These are phyloP conservation scores for Microcebus lehilahytsara DNA, from an alignment of 2,113 vertebrate species.

Conservation along the genomic window DNA sequence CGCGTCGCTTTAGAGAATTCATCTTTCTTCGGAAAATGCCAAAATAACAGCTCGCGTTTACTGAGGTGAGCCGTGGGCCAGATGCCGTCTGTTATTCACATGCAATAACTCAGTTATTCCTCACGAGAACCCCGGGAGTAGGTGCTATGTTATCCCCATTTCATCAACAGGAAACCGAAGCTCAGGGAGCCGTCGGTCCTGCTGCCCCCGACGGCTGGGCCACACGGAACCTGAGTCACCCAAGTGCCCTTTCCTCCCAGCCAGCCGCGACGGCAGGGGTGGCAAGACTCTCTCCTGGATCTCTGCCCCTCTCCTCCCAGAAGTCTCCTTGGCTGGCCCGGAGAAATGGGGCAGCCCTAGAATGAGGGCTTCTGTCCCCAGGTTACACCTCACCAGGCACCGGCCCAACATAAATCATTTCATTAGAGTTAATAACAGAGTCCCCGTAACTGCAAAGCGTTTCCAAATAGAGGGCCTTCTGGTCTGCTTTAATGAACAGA, in stretches of 20 bases:
- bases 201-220: background rate
- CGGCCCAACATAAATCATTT: conserved; percentile 43
- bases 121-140: background rate
- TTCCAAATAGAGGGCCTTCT: conserved; percentile 61
- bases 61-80: background rate
- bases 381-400: background rate
- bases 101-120: background rate
- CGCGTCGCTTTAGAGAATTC: background rate
- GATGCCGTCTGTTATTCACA: background rate
- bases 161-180: background rate
- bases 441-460: conserved; percentile 33
- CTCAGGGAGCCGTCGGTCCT: background rate
- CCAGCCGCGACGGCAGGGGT: background rate
- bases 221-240: background rate
- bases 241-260: background rate
- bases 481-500: conserved; percentile 64
- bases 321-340: background rate
- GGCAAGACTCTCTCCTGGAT: background rate
- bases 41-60: background rate
- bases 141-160: background rate
- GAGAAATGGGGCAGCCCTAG: background rate
- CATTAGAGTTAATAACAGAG: conserved; percentile 58
- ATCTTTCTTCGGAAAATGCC: background rate
- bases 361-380: background rate
- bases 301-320: background rate